Evolutionary conservation across 2,888 invertebrate species (phyloP).

Genomic region (Pomacea canaliculata): DNA sequence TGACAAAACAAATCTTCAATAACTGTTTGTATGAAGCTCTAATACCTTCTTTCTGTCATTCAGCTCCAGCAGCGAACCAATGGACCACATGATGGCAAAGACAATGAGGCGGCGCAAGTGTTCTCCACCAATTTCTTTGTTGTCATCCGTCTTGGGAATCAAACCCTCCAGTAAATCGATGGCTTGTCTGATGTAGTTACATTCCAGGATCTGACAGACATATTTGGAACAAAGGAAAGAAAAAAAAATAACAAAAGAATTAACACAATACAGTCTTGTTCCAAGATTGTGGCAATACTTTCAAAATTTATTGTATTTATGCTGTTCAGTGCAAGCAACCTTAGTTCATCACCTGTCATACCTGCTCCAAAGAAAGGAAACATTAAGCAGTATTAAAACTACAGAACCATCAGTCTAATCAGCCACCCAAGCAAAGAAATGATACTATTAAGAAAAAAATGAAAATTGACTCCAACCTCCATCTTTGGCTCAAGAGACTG

Average conservation of each 20-base stretch:
- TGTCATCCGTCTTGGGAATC: conserved; percentile 76
- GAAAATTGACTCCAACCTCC: conserved; percentile 62
- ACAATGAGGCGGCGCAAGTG: conserved; percentile 88
- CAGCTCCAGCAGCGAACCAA: conserved; percentile 89
- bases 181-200: conserved; percentile 85
- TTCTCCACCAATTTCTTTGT: conserved; percentile 73
- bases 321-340: too few relatives aligned
- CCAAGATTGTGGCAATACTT: too few relatives aligned
- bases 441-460: too few relatives aligned
- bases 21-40: not conserved
- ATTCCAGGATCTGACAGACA: conserved; percentile 81
- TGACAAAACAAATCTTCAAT: too few relatives aligned
- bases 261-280: too few relatives aligned
- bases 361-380: too few relatives aligned
- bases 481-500: conserved; percentile 87
- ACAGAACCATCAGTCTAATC: too few relatives aligned
- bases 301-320: too few relatives aligned
- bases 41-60: conserved; percentile 82
- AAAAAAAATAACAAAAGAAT: too few relatives aligned
- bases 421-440: too few relatives aligned
- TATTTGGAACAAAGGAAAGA: not conserved
- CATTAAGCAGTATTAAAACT: too few relatives aligned
- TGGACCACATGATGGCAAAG: conserved; percentile 90
- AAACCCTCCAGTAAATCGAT: conserved; percentile 83
- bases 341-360: too few relatives aligned